Conservation (phyloP, 2,113 vertebrate genomes). For the Ophthalmolycus amberensis region DNA sequence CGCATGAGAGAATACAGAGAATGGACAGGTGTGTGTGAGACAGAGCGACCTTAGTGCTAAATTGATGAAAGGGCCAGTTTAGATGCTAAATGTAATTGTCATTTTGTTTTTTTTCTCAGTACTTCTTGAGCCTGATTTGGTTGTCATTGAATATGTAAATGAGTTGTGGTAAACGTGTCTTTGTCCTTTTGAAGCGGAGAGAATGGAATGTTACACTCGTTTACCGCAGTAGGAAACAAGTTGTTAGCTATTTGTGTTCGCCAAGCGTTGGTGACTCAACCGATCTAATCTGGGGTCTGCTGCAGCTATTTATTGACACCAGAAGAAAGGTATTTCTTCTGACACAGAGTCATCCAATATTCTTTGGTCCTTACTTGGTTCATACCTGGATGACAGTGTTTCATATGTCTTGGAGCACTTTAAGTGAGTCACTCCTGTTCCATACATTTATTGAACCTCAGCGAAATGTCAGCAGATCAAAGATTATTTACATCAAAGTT, state of each 20-base stretch:
- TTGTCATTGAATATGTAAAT: neutral
- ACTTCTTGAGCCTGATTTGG: neutral
- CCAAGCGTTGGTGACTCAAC: conserved; percentile 49
- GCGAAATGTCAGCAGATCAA: too few species aligned
- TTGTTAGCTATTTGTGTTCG: conserved; percentile 41
- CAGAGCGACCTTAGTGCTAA: neutral
- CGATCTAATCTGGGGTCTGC: conserved; percentile 57
- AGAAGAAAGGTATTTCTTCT: conserved; percentile 59
- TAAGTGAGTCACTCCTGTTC: conserved; percentile 18
- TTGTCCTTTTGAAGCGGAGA: conserved; percentile 24
- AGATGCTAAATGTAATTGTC: neutral
- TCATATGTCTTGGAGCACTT: neutral
- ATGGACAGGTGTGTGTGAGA: conserved; percentile 32
- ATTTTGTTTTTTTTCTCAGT: neutral
- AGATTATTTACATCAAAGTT: neutral
- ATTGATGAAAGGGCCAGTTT: neutral
- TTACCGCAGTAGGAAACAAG: conserved; percentile 45
- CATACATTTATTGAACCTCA: too few species aligned
- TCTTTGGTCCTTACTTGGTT: neutral
- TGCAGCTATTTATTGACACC: conserved; percentile 58
- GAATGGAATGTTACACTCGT: conserved; percentile 19
- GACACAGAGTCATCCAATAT: neutral
- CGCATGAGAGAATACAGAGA: conserved; percentile 32
- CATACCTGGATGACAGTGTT: neutral
- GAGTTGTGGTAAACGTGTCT: neutral